Conservation (phyloP, 2,888 invertebrate species). For the Brachycybe producta region DNA sequence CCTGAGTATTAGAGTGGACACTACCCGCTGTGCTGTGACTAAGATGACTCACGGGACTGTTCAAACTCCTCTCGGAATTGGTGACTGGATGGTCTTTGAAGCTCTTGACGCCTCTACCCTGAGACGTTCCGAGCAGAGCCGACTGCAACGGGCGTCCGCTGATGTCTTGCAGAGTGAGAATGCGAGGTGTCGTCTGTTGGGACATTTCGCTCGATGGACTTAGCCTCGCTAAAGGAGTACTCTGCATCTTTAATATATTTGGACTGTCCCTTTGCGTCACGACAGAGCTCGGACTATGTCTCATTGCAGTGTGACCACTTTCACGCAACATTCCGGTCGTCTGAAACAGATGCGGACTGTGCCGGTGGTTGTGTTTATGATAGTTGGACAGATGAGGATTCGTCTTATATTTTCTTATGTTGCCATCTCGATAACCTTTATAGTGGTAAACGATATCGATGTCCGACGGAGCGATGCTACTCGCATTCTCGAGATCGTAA, state of each 20-base stretch:
- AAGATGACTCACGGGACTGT: constrained; percentile 78
- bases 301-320: constrained; percentile 35
- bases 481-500: constrained; percentile 92
- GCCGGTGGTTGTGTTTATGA: constrained; percentile 51
- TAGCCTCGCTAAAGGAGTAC: constrained; percentile 74
- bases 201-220: constrained; percentile 87
- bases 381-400: constrained; percentile 44
- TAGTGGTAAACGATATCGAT: constrained; percentile 95
- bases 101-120: constrained; percentile 40
- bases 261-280: constrained; percentile 33
- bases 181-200: constrained; percentile 77
- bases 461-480: constrained; percentile 93
- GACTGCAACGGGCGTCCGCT: constrained; percentile 84
- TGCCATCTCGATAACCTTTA: constrained; percentile 76
- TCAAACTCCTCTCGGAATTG: constrained; percentile 79
- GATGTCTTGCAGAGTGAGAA: constrained; percentile 83
- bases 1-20: constrained; percentile 26
- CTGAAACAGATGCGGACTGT: constrained; percentile 54
- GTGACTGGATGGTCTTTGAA: constrained; percentile 52
- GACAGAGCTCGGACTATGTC: constrained; percentile 28
- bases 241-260: constrained; percentile 52
- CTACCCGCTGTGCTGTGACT: constrained; percentile 57
- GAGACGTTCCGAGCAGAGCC: constrained; percentile 78
- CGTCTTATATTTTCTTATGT: constrained; percentile 70
- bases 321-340: constrained; percentile 38